Conservation (phyloP, 2,888 invertebrate species). For the Apamea monoglypha region DNA sequence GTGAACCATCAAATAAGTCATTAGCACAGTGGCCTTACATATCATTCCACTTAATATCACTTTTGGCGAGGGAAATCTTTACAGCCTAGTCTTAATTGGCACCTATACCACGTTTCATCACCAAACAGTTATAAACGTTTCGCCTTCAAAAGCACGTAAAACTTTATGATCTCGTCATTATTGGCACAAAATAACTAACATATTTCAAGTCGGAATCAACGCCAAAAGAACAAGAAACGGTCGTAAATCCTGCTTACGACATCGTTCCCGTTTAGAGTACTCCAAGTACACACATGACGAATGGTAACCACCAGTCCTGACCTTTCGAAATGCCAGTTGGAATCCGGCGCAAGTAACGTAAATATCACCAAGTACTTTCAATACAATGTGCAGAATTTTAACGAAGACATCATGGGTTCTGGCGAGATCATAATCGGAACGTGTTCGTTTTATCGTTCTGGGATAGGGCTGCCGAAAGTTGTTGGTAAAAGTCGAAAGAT, state of each 20-base stretch:
- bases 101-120: background rate
- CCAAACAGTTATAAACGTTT: constrained; percentile 36
- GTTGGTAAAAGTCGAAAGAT: background rate
- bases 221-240: constrained; percentile 23
- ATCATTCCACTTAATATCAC: background rate
- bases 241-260: constrained; percentile 45
- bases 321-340: constrained; percentile 69
- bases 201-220: constrained; percentile 29
- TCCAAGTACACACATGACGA: constrained; percentile 26
- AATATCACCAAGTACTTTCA: constrained; percentile 55
- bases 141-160: constrained; percentile 25
- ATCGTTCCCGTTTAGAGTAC: constrained; percentile 54
- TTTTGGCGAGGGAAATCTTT: background rate
- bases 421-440: constrained; percentile 58
- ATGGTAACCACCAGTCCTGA: constrained; percentile 51
- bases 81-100: constrained; percentile 16
- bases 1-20: background rate
- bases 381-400: constrained; percentile 67
- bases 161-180: constrained; percentile 34
- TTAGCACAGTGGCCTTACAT: background rate
- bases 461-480: constrained; percentile 35
- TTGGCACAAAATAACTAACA: constrained; percentile 20
- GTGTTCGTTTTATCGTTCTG: constrained; percentile 14
- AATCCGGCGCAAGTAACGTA: constrained; percentile 49
- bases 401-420: constrained; percentile 67